Evolutionary conservation across 92 coral and sea anemone genomes (phyloP).

Genomic region (Palythoa heliodiscus): DNA sequence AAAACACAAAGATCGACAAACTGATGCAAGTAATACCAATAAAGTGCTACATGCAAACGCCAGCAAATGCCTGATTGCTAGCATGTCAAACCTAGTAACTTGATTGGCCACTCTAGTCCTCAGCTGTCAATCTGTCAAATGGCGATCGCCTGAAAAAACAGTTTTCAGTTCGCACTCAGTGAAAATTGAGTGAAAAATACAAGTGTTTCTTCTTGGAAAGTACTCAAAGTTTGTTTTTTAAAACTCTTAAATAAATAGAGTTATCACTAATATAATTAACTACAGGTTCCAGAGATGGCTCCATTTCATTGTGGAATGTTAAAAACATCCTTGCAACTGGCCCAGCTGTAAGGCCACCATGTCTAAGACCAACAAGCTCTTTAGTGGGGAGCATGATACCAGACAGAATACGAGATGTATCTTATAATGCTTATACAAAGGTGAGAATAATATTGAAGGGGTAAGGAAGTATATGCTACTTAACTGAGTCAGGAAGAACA

Average conservation of each 20-base stretch:
- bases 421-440: constrained; percentile 61
- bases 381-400: constrained; percentile 49
- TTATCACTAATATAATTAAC: too few relatives aligned
- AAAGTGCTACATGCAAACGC: too few relatives aligned
- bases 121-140: too few relatives aligned
- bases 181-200: too few relatives aligned
- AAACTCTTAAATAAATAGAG: not conserved
- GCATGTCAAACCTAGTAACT: not conserved
- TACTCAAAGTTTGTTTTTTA: not conserved
- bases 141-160: too few relatives aligned
- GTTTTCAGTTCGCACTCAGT: too few relatives aligned
- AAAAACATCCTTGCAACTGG: constrained; percentile 24
- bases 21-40: too few relatives aligned
- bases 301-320: constrained; percentile 83
- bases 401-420: constrained; percentile 75
- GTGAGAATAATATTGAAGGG: constrained; percentile 8
- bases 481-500: not conserved
- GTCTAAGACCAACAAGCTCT: constrained; percentile 51
- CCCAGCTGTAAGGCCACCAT: constrained; percentile 48
- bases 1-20: too few relatives aligned
- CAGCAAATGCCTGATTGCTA: too few relatives aligned
- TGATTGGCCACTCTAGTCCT: too few relatives aligned
- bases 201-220: too few relatives aligned
- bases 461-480: not conserved
- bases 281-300: constrained; percentile 94